Conservation (phyloP, 2,797 vertebrate genomes). For the Gallinago solitaria region DNA sequence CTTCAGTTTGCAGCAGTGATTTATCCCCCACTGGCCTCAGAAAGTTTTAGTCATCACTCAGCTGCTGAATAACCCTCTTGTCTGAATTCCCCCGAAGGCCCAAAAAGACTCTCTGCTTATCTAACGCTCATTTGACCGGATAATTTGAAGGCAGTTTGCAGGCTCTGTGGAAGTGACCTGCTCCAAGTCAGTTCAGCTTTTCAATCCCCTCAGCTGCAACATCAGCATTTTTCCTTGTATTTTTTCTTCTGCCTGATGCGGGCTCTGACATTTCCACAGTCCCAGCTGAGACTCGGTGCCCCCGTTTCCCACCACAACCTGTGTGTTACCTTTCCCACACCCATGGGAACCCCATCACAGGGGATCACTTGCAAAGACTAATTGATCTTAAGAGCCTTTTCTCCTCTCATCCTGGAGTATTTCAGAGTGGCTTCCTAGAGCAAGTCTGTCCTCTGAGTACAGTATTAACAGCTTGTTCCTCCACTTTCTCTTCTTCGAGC, state of each 20-base stretch:
- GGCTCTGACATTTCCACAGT: neutral
- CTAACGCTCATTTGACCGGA: neutral
- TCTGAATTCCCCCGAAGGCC: slow-evolving; percentile 28
- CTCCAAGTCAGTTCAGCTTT: neutral
- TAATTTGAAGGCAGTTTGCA: slow-evolving; percentile 44
- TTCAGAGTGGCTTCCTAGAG: neutral
- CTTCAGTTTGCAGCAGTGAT: neutral
- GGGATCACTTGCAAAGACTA: neutral
- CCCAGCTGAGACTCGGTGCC: neutral
- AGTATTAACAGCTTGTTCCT: neutral
- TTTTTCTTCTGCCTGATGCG: neutral
- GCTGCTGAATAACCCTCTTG: slow-evolving; percentile 51
- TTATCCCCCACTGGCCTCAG: slow-evolving; percentile 27
- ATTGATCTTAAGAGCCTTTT: neutral
- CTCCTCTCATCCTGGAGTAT: neutral
- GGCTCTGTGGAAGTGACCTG: slow-evolving; percentile 1
- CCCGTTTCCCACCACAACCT: neutral
- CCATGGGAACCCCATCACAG: neutral
- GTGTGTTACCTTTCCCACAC: neutral
- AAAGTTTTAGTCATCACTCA: slow-evolving; percentile 36
- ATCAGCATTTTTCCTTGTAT: slow-evolving; percentile 32
- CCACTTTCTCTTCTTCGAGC: neutral
- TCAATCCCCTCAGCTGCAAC: neutral
- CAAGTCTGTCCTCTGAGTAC: neutral
- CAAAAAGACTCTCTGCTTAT: slow-evolving; percentile 26